Percentiles rank a stretch among this genome's conserved stretches.
Conservation (phyloP, 2,888 invertebrate species). For the Cordylochernes scorpioides region DNA sequence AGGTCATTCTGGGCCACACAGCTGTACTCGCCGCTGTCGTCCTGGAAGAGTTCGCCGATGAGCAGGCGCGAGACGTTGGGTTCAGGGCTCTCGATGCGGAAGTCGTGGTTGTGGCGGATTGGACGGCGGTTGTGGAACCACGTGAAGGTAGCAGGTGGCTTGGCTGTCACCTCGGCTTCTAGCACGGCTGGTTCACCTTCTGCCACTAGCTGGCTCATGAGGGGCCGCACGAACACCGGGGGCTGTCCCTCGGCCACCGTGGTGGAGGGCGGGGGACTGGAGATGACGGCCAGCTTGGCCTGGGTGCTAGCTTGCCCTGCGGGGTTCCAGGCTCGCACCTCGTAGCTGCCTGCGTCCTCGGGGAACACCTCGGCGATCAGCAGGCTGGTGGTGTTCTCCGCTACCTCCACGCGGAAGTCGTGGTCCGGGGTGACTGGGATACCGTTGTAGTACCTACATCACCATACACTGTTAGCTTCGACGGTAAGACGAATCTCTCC, state of each 20-base stretch:
- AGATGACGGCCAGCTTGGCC: constrained; percentile 37
- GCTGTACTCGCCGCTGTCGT: constrained; percentile 17
- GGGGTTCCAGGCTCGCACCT: constrained; percentile 65
- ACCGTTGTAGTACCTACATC: constrained; percentile 58
- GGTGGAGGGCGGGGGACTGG: too few relatives aligned
- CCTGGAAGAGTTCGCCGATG: constrained; percentile 19
- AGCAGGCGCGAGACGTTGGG: constrained; percentile 9
- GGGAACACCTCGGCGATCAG: constrained; percentile 41
- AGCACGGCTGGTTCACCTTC: constrained; percentile 10
- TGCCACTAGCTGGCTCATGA: constrained; percentile 10
- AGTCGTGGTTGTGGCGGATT: constrained; percentile 15
- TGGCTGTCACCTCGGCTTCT: constrained; percentile 9
- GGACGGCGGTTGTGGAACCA: constrained; percentile 19
- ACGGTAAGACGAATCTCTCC: too few relatives aligned
- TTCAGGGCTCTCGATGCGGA: constrained; percentile 10
- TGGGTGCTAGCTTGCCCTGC: constrained; percentile 66
- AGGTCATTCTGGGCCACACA: constrained; percentile 17
- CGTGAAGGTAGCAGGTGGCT: constrained; percentile 12
- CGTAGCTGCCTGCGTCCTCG: constrained; percentile 44
- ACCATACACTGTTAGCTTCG: too few relatives aligned
- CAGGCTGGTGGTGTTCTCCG: constrained; percentile 48
- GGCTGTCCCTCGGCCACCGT: too few relatives aligned
- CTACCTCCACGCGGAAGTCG: constrained; percentile 40
- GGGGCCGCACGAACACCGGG: constrained; percentile 8
- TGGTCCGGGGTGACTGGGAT: constrained; percentile 37